Conservation (phyloP, 2,888 invertebrate species). For the Tryphoninae sp. region DNA sequence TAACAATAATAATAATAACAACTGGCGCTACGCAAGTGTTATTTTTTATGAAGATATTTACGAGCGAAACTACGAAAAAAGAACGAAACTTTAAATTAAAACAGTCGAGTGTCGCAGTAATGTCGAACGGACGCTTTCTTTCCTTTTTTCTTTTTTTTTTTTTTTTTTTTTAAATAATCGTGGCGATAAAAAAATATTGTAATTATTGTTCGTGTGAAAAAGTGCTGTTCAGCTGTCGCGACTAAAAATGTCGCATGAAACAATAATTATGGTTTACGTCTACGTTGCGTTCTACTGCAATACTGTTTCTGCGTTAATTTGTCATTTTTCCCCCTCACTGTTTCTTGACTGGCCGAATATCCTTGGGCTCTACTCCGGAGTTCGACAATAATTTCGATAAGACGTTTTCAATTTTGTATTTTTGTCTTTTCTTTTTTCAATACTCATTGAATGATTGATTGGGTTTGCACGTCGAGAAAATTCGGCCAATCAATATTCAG, state of each 20-base stretch:
- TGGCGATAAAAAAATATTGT: background rate
- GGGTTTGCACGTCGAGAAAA: background rate
- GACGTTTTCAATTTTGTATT: background rate
- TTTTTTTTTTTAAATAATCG: background rate
- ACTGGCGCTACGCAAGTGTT: conserved; percentile 41
- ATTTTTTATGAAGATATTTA: conserved; percentile 28
- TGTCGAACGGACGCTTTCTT: background rate
- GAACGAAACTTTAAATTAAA: conserved; percentile 10
- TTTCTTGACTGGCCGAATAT: conserved; percentile 19
- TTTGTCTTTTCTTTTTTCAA: background rate
- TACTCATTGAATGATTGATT: background rate
- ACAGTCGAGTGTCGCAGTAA: conserved; percentile 39
- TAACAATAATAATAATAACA: conserved; percentile 32
- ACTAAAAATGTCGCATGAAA: background rate
- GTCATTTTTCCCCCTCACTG: conserved; percentile 20
- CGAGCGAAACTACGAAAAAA: conserved; percentile 12
- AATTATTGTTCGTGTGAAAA: background rate
- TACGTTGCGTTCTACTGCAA: conserved; percentile 48
- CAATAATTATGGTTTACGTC: conserved; percentile 11
- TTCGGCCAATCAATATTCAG: conserved; percentile 34
- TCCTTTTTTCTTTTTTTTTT: background rate
- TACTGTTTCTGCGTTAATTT: conserved; percentile 42
- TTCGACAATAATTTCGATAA: background rate
- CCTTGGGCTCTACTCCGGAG: background rate
- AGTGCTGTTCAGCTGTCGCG: background rate